Conservation (phyloP, 2,888 invertebrate species). For the Drosophila demipolita region DNA sequence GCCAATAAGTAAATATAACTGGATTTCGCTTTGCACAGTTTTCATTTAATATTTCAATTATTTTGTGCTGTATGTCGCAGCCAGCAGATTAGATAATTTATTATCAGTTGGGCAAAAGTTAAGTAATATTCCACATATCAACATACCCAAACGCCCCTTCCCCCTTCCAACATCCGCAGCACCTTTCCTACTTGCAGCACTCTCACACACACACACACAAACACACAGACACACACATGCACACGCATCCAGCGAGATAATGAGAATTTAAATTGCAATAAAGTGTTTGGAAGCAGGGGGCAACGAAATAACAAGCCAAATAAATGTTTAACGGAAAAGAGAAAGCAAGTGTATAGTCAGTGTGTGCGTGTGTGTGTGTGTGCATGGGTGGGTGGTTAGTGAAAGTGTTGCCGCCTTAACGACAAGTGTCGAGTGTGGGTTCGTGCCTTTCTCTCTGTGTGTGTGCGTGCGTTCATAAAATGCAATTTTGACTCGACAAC, state of each 20-base stretch:
- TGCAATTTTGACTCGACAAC: constrained; percentile 61
- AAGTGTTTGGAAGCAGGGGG: constrained; percentile 54
- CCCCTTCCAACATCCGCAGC: neutral
- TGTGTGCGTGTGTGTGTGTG: neutral
- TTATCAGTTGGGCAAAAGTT: constrained; percentile 57
- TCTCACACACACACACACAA: neutral
- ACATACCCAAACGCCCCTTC: neutral
- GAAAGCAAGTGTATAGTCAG: constrained; percentile 10
- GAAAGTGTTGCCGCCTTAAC: constrained; percentile 69
- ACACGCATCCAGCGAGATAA: constrained; percentile 44
- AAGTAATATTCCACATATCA: constrained; percentile 8
- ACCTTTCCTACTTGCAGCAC: neutral
- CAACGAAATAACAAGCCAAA: constrained; percentile 64
- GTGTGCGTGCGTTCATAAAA: constrained; percentile 72
- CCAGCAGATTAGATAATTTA: constrained; percentile 56
- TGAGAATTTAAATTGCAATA: constrained; percentile 77
- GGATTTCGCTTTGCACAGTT: constrained; percentile 13
- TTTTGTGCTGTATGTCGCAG: constrained; percentile 40
- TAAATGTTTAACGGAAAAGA: constrained; percentile 55
- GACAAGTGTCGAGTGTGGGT: constrained; percentile 39
- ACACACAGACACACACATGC: constrained; percentile 10
- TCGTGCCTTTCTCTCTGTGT: constrained; percentile 31
- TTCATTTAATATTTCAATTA: constrained; percentile 68
- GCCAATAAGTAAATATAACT: constrained; percentile 24
- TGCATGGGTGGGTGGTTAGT: constrained; percentile 39